Conservation (phyloP, 2,797 vertebrate species). For the Mus minutoides region DNA sequence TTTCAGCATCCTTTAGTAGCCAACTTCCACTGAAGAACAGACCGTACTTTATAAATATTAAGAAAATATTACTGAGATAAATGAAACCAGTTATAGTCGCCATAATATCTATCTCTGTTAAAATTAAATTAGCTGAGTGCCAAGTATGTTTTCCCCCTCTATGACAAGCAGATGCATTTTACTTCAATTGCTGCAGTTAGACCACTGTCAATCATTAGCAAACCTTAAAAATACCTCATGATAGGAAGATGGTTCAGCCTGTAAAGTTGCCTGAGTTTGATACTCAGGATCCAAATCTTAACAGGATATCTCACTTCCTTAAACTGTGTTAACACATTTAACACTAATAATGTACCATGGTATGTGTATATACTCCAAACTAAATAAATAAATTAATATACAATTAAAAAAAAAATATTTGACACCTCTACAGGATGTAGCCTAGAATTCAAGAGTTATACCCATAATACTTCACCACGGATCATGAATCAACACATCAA, state of each 20-base stretch:
- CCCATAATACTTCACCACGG: constrained; percentile 5
- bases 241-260: not conserved
- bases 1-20: not conserved
- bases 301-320: not conserved
- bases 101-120: not conserved
- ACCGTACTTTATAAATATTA: not conserved
- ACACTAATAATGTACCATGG: too few relatives aligned
- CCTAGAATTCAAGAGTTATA: not conserved
- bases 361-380: not conserved
- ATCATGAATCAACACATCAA: constrained; percentile 1
- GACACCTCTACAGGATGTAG: not conserved
- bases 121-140: not conserved
- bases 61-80: not conserved
- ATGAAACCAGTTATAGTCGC: not conserved
- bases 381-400: not conserved
- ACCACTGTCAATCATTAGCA: not conserved
- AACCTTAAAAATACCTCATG: not conserved
- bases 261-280: not conserved
- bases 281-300: not conserved
- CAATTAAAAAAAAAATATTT: not conserved
- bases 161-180: not conserved
- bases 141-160: not conserved
- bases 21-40: not conserved
- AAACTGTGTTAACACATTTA: not conserved
- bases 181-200: not conserved